Evolutionary conservation across 2,797 vertebrate genomes (phyloP), one percentile per base, ranked within the genome.

Genomic region (Dromococcyx pavoninus): DNA sequence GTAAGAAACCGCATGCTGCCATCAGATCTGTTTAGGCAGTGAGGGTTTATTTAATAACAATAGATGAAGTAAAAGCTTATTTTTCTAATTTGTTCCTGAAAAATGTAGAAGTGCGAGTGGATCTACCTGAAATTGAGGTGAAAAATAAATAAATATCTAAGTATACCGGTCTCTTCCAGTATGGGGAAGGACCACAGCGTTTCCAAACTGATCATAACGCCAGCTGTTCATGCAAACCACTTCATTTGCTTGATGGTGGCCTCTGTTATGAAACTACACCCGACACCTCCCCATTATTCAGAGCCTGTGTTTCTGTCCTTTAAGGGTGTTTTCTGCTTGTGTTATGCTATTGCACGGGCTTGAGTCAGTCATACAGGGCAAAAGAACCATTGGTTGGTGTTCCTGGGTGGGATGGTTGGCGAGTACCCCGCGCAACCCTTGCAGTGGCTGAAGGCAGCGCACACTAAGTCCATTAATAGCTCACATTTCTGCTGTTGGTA

Each of bases 371-470:
- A 17, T 22, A 22, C 13, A 5, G 75, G 44, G 25, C 9, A 37
- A 16, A 37, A 46, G 35, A 22, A 17, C 2, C 22, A 7, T 0
- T 2, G 14, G 24, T 30, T 25, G 3, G 19, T 16, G 43, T 15
- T 18, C 5, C 22, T 15, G 43, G 62, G 1, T 4, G 22, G 46
- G 35, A 5, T 2, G 41, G 16, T 44, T 9, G 8, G 64, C 21
- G 18, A 25, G 3, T 4, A 4, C 11, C 2, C 22, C 6, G 8
- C 7, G 2, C 35, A 17, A 3, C 13, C 39, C 27, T 5, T 19
- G 39, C 32, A 4, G 2, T 0, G 14, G 28, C 23, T 43, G 33
- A 15, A 7, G 2, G 2, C 5, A 24, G 25, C 0, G 14, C 43
- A 6, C 11, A 3, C 30, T 11, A 7, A 25, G 8, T 1, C 73